Conservation (phyloP, 35 echinoderm and acorn worm species). For the Anneissia japonica region DNA sequence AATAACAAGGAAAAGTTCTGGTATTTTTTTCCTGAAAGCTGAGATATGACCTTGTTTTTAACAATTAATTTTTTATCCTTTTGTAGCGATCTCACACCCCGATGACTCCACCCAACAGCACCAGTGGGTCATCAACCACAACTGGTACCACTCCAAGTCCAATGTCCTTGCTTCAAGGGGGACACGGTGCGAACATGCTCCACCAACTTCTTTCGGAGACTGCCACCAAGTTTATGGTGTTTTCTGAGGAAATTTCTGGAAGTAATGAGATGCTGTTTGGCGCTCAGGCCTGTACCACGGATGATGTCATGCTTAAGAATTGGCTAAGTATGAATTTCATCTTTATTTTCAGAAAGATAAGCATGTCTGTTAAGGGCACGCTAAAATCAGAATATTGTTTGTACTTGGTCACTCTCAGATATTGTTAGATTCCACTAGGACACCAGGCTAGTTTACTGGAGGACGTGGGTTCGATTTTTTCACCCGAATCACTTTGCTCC, state of each 20-base stretch:
- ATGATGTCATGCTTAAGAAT: conserved; percentile 84
- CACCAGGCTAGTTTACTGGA: too few relatives aligned
- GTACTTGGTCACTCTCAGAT: too few relatives aligned
- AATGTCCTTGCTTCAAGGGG: conserved; percentile 54
- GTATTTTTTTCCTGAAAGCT: too few relatives aligned
- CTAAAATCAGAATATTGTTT: too few relatives aligned
- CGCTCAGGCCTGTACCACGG: conserved; percentile 62
- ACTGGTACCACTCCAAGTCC: conserved; percentile 66
- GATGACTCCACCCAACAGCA: neutral
- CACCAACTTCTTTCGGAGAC: conserved; percentile 92
- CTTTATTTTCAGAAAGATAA: too few relatives aligned
- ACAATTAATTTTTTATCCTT: neutral
- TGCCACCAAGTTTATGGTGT: conserved; percentile 95
- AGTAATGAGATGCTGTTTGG: conserved; percentile 78
- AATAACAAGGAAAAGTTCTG: too few relatives aligned
- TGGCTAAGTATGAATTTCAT: conserved; percentile 64
- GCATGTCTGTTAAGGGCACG: too few relatives aligned
- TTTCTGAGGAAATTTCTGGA: conserved; percentile 91
- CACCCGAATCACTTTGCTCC: too few relatives aligned
- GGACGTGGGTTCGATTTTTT: too few relatives aligned
- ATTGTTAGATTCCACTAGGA: too few relatives aligned
- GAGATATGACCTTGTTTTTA: too few relatives aligned
- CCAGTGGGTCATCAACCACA: conserved; percentile 2
- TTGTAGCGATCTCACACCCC: neutral
- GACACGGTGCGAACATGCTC: conserved; percentile 85